phyloP scores from a whole-genome alignment of 2,797 vertebrate genomes.

The Octomys mimax region DNA sequence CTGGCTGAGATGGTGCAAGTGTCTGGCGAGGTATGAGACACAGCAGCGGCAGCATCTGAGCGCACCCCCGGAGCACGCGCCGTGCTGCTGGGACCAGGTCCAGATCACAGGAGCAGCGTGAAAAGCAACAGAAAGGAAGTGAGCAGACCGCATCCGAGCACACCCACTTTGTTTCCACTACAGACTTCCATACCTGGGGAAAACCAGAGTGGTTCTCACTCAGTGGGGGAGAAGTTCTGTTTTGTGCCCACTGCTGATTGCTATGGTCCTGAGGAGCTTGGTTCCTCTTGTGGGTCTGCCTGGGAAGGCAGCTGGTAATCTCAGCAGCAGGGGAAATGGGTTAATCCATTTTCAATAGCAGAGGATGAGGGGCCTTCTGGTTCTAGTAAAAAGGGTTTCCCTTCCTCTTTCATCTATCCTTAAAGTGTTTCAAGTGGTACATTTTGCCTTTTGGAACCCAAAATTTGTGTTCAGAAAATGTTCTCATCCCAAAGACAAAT shows the following conservation, averaged over 20 bases:
- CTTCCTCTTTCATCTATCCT: not conserved
- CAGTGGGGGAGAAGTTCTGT: not conserved
- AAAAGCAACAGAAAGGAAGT: slow-evolving; percentile 58
- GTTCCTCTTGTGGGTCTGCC: slow-evolving; percentile 58
- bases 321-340: slow-evolving; percentile 65
- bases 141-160: slow-evolving; percentile 49
- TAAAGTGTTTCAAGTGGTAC: not conserved
- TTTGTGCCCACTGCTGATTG: not conserved
- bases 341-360: slow-evolving; percentile 8
- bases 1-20: slow-evolving; percentile 87
- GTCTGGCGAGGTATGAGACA: slow-evolving; percentile 84
- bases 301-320: slow-evolving; percentile 41
- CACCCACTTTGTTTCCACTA: not conserved
- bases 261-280: slow-evolving; percentile 21
- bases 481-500: not conserved
- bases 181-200: not conserved
- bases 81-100: slow-evolving; percentile 74
- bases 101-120: not conserved
- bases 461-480: slow-evolving; percentile 33
- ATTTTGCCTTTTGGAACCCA: slow-evolving; percentile 21
- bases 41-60: slow-evolving; percentile 86
- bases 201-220: not conserved
- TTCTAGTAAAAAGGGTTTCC: not conserved
- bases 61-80: slow-evolving; percentile 73
- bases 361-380: not conserved